Percentiles rank a stretch among this genome's conserved stretches.
phyloP scores from a whole-genome alignment of 2,113 vertebrate genomes.

The Murina feae region DNA sequence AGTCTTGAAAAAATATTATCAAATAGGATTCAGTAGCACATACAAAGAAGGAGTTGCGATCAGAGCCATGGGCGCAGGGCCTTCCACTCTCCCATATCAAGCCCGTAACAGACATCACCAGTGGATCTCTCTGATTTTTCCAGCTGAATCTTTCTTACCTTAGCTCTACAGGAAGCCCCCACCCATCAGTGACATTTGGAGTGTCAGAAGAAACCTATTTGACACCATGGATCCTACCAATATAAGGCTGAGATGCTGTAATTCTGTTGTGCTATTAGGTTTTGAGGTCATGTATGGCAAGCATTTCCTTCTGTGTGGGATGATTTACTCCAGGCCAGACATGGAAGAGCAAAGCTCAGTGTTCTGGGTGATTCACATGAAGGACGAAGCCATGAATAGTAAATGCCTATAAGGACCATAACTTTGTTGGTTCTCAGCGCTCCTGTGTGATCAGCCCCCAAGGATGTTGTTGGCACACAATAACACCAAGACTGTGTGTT shows the following conservation, averaged over 20 bases:
- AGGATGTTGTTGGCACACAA: neutral
- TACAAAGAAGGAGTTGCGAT: neutral
- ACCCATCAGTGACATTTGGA: neutral
- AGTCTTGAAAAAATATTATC: neutral
- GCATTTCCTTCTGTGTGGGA: neutral
- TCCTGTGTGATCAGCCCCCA: neutral
- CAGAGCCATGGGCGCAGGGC: neutral
- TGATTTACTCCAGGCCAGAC: neutral
- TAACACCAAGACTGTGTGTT: neutral
- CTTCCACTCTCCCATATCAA: neutral
- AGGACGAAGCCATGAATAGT: slow-evolving; percentile 32
- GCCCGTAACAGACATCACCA: slow-evolving; percentile 25
- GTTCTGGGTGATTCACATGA: neutral
- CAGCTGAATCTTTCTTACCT: slow-evolving; percentile 9
- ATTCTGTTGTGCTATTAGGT: slow-evolving; percentile 11
- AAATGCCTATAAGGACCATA: neutral
- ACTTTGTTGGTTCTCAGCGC: neutral
- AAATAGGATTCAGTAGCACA: neutral
- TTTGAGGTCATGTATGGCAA: neutral
- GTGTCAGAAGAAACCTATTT: slow-evolving; percentile 36
- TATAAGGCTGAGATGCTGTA: neutral
- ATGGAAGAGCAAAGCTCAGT: neutral
- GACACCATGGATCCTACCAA: slow-evolving; percentile 3
- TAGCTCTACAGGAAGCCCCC: neutral
- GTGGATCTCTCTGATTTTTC: neutral